A percentile compares a stretch with the other conserved stretches of the same genome.
These are phyloP conservation scores for Typhlichthys subterraneus DNA, from an alignment of 2,797 vertebrate species.

Conservation along the genomic window DNA sequence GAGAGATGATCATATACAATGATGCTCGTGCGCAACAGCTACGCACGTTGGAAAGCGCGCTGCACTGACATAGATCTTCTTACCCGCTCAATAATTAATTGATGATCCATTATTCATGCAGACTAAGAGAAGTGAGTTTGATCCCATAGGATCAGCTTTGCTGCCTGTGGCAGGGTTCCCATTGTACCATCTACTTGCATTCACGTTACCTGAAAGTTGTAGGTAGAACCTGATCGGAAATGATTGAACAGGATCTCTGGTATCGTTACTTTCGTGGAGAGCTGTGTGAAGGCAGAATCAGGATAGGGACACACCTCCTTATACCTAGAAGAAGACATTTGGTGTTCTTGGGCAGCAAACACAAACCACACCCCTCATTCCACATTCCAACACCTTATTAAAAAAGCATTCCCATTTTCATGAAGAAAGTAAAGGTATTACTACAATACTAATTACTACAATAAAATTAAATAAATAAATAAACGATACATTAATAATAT, in stretches of 20 bases:
- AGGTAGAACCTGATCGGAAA: constrained; percentile 92
- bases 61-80: constrained; percentile 75
- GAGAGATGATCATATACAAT: constrained; percentile 27
- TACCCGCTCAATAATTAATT: constrained; percentile 73
- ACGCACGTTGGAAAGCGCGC: constrained; percentile 73
- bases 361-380: too few relatives aligned
- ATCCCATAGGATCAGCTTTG: constrained; percentile 34
- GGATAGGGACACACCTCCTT: constrained; percentile 94
- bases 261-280: constrained; percentile 79
- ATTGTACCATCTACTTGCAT: neutral
- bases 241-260: constrained; percentile 90
- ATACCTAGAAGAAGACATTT: constrained; percentile 67
- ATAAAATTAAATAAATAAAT: too few relatives aligned
- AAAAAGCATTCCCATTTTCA: too few relatives aligned
- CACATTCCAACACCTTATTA: too few relatives aligned
- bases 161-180: too few relatives aligned
- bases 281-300: constrained; percentile 82
- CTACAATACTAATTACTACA: too few relatives aligned
- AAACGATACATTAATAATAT: too few relatives aligned
- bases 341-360: neutral
- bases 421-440: too few relatives aligned
- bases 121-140: constrained; percentile 60
- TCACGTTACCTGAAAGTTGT: constrained; percentile 87
- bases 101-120: constrained; percentile 69
- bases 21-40: constrained; percentile 64